phyloP scores from a whole-genome alignment of 2,113 vertebrate species.

The Neolamprologus kungweensis region DNA sequence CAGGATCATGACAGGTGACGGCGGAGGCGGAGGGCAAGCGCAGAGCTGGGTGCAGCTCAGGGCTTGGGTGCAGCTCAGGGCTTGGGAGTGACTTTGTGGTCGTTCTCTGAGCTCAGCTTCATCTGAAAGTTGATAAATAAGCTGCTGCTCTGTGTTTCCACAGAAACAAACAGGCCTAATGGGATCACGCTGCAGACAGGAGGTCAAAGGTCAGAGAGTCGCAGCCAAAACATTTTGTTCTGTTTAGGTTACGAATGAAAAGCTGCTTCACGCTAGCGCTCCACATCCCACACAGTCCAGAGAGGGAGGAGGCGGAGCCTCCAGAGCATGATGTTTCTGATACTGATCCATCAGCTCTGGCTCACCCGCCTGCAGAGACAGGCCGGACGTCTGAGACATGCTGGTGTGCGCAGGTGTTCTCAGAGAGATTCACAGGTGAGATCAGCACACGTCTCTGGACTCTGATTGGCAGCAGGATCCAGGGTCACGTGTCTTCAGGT shows the following conservation, averaged over 20 bases:
- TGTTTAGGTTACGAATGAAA: not conserved
- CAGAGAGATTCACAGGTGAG: not conserved
- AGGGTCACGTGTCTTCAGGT: not conserved
- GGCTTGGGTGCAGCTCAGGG: not conserved
- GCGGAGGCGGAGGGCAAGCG: not conserved
- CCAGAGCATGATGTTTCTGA: not conserved
- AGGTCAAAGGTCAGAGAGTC: not conserved
- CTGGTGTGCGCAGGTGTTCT: not conserved
- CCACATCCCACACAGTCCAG: not conserved
- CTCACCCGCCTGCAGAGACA: not conserved
- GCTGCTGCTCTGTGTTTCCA: not conserved
- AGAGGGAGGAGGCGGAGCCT: not conserved
- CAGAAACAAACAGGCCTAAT: not conserved
- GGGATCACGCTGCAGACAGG: not conserved
- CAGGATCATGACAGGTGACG: not conserved
- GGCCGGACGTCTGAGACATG: not conserved
- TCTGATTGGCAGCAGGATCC: not conserved
- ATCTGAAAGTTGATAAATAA: not conserved
- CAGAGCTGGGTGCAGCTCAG: not conserved
- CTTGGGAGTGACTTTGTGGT: not conserved
- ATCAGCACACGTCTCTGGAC: not conserved
- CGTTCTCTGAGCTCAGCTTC: not conserved
- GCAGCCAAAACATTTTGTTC: not conserved
- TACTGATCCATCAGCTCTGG: not conserved
- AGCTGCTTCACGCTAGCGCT: not conserved